These are phyloP conservation scores for Adelognathus sp. DNA, from an alignment of 2,888 invertebrate genomes.

Conservation along the genomic window DNA sequence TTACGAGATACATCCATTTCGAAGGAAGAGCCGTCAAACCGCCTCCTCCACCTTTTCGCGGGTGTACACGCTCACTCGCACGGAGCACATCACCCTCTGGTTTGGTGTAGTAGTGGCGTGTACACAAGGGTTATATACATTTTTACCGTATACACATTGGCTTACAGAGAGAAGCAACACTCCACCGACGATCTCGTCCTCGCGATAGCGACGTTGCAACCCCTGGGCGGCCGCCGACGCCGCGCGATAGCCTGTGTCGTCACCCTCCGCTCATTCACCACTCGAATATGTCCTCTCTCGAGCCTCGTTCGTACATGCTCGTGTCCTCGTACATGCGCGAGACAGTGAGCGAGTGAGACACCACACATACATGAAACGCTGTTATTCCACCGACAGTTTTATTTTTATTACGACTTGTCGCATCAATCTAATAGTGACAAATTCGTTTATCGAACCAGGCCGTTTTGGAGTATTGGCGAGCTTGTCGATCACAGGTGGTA, in stretches of 20 bases:
- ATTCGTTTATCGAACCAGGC: slow-evolving; percentile 51
- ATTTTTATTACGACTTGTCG: slow-evolving; percentile 59
- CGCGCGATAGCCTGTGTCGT: background rate
- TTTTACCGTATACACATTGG: slow-evolving; percentile 25
- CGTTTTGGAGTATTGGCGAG: background rate
- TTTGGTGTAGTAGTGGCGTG: background rate
- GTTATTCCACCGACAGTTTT: slow-evolving; percentile 51
- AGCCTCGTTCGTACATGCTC: background rate
- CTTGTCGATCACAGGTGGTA: slow-evolving; percentile 3
- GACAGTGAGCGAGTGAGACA: background rate
- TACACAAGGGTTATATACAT: slow-evolving; percentile 10
- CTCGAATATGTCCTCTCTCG: background rate
- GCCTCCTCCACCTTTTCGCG: slow-evolving; percentile 26
- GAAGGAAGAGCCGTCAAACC: slow-evolving; percentile 54
- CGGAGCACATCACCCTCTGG: background rate
- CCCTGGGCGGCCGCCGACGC: background rate
- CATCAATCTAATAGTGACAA: slow-evolving; percentile 59
- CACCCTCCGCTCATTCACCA: background rate
- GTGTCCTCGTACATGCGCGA: background rate
- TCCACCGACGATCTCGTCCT: slow-evolving; percentile 45
- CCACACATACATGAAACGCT: too few relatives aligned
- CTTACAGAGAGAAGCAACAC: slow-evolving; percentile 39
- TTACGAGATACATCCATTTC: slow-evolving; percentile 73
- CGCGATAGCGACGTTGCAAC: slow-evolving; percentile 20
- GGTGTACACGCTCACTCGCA: slow-evolving; percentile 4